Base-by-base conservation (phyloP, 2,888 invertebrate genomes). In the Cheilosia grossa region DNA sequence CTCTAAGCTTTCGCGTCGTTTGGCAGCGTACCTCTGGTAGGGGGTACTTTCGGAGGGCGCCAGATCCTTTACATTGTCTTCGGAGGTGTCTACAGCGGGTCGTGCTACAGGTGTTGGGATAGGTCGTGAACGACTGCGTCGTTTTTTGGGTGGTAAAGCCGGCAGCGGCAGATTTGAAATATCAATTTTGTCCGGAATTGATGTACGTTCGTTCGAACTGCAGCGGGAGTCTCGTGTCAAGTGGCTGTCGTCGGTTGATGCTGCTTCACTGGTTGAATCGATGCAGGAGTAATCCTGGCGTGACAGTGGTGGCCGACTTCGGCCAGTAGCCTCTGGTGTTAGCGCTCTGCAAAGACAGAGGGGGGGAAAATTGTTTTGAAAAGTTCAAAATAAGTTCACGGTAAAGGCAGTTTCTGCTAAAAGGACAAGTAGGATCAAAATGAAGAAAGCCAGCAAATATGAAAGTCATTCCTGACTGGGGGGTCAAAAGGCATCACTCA, bases 91-190 rank as follows among this genome's bases (percentile, higher is more conserved):
- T 79, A 72, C 42, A 75, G 85, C 56, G 19, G 79, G 58, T 10
- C 56, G 40, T 53, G 83, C 70, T 59, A 37, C 44, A 58, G 56
- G 89, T 5, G 89, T 89, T 47, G 90, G 90, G 87, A 89, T 89
- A 42, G 89, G 88, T 42, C 90, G 88, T 10, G 89, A 88, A 73
- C 90, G 90, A 15, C 89, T 90, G 19, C 91, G 90, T 66, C 90
- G 89, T 24, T 90, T 90, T 81, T 92, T 92, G 2, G 91, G 89
- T 37, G 91, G 92, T 75, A 92, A 87, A 2, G 91, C 92, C 0
- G 92, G 92, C 79, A 92, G 82, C 9, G 92, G 92, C 59, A 92
- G 88, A 44, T 90, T 91, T 82, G 90, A 91, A 21, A 92, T 90
- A 88, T 92, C 92, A 77, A 91, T 90, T 87, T 91, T 91, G 87